A percentile compares a stretch with the other conserved stretches of the same genome.
Conservation (phyloP, 2,888 invertebrate species). For the Apocheima hispidaria region DNA sequence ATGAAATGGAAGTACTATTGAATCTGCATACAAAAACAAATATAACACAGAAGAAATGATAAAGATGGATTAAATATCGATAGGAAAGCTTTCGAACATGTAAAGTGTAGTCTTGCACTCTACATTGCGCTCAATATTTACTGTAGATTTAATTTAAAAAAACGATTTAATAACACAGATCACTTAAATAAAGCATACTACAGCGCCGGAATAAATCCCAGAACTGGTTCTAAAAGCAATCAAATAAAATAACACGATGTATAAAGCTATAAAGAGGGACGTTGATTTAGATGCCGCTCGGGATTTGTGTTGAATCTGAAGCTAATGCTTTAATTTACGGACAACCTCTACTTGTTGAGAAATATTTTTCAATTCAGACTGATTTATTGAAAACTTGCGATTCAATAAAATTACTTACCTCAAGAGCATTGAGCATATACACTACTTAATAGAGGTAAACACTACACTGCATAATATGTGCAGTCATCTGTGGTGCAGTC, state of each 20-base stretch:
- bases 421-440: too few relatives aligned
- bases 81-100: too few relatives aligned
- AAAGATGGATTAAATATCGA: too few relatives aligned
- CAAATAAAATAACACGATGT: conserved; percentile 59
- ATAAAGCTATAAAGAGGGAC: conserved; percentile 67
- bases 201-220: conserved; percentile 16
- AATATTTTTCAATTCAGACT: conserved; percentile 7
- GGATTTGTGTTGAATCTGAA: conserved; percentile 50
- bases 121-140: neutral
- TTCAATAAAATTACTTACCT: too few relatives aligned
- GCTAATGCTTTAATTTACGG: conserved; percentile 57
- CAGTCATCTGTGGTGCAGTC: too few relatives aligned
- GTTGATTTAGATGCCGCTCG: conserved; percentile 52
- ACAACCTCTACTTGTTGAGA: conserved; percentile 2
- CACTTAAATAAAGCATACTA: conserved; percentile 37
- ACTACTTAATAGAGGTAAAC: too few relatives aligned
- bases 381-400: conserved; percentile 4
- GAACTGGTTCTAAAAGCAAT: conserved; percentile 56
- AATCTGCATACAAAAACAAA: too few relatives aligned
- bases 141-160: neutral
- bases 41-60: too few relatives aligned
- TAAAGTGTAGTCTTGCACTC: neutral
- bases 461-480: too few relatives aligned
- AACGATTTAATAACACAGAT: neutral
- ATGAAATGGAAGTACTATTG: too few relatives aligned